phyloP scores from a whole-genome alignment of 1,140 invertebrate species.

The Pseudobourletiella spinata region DNA sequence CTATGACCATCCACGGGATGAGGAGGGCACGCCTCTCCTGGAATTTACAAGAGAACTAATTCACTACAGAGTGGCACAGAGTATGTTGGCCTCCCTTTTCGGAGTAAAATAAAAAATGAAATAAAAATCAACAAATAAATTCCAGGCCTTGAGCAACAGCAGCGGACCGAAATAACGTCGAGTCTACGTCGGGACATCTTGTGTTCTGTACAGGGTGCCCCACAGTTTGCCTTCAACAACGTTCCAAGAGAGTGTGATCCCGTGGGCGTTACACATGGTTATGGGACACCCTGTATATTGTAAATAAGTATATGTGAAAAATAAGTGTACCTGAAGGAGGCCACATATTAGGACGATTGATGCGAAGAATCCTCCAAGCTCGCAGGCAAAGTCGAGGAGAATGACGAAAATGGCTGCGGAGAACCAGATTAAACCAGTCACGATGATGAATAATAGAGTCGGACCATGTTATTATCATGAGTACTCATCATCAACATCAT shows the following conservation, averaged over 20 bases:
- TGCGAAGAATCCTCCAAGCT: conserved; percentile 22
- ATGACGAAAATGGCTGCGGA: conserved; percentile 1
- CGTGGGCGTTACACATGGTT: too few species aligned
- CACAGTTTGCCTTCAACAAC: too few species aligned
- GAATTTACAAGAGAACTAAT: neutral
- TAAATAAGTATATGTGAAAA: too few species aligned
- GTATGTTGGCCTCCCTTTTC: too few species aligned
- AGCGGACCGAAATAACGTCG: neutral
- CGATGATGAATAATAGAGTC: too few species aligned
- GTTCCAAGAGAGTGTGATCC: too few species aligned
- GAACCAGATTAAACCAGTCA: too few species aligned
- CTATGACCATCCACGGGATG: conserved; percentile 29
- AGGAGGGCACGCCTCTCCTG: conserved; percentile 16
- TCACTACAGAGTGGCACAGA: neutral
- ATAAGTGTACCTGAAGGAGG: conserved; percentile 21
- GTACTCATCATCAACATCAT: too few species aligned
- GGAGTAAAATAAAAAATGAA: neutral
- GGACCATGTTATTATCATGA: too few species aligned
- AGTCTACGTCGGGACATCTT: too few species aligned
- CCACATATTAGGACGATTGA: conserved; percentile 24
- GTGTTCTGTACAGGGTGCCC: too few species aligned
- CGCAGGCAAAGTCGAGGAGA: conserved; percentile 19
- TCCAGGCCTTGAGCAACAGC: neutral
- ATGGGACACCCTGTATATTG: too few species aligned
- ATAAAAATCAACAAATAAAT: neutral